Conservation (phyloP, 1,140 invertebrate species). For the Pollicipes pollicipes region DNA sequence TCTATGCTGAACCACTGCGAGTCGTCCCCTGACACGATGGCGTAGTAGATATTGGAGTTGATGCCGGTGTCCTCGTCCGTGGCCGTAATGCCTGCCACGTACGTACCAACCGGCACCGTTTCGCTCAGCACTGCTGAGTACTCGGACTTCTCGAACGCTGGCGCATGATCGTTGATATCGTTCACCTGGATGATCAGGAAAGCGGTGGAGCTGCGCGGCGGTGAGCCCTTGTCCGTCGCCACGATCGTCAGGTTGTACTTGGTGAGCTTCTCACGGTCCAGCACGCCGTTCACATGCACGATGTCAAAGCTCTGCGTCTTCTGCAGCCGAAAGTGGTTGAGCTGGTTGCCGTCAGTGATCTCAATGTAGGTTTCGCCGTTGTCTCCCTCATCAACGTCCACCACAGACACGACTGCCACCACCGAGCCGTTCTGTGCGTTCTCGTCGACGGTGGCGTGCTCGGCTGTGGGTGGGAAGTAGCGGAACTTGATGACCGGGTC, state of each 20-base stretch:
- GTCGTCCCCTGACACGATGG: conserved; percentile 69
- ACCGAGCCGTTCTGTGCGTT: conserved; percentile 72
- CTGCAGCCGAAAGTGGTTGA: conserved; percentile 70
- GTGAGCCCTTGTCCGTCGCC: conserved; percentile 70
- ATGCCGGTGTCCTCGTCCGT: conserved; percentile 78
- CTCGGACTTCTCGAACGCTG: conserved; percentile 81
- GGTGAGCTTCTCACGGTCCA: conserved; percentile 79
- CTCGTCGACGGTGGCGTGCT: conserved; percentile 79
- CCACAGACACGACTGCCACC: conserved; percentile 81
- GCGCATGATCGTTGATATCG: conserved; percentile 87
- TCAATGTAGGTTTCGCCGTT: conserved; percentile 72
- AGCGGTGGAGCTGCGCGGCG: conserved; percentile 58
- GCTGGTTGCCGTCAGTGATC: conserved; percentile 73
- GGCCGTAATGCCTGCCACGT: conserved; percentile 68
- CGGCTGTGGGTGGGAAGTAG: conserved; percentile 61
- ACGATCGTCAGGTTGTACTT: conserved; percentile 83
- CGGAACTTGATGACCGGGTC: conserved; percentile 78
- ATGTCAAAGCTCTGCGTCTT: conserved; percentile 68
- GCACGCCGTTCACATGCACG: conserved; percentile 71
- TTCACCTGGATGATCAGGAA: conserved; percentile 82
- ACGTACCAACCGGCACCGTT: conserved; percentile 63
- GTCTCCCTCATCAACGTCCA: conserved; percentile 71
- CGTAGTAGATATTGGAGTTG: conserved; percentile 72
- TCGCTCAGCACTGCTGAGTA: conserved; percentile 76
- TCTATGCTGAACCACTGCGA: conserved; percentile 73